Evolutionary conservation across 1,140 invertebrate species (phyloP).

Genomic region (Drosophila sucinea): DNA sequence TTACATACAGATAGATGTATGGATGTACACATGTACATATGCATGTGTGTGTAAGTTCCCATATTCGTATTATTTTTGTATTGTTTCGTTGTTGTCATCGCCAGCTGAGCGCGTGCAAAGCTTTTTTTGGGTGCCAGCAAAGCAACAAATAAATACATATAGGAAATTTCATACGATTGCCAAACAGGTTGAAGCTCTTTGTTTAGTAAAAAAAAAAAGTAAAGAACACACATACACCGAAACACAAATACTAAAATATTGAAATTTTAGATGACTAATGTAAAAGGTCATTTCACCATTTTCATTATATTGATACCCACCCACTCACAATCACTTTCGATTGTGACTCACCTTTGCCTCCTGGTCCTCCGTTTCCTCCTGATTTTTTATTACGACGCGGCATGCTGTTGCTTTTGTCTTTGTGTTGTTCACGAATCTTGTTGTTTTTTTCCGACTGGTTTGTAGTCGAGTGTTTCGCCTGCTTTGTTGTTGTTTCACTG

Average conservation of each 20-base stretch:
- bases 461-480: neutral
- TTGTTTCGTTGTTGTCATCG: slow-evolving; percentile 32
- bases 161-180: slow-evolving; percentile 59
- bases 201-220: slow-evolving; percentile 34
- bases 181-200: slow-evolving; percentile 75
- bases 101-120: slow-evolving; percentile 72
- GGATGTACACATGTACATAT: slow-evolving; percentile 1
- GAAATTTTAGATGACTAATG: slow-evolving; percentile 55
- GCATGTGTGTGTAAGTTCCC: slow-evolving; percentile 30
- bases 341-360: slow-evolving; percentile 77
- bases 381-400: slow-evolving; percentile 79
- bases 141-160: slow-evolving; percentile 61
- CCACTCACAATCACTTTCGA: slow-evolving; percentile 1
- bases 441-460: slow-evolving; percentile 27
- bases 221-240: slow-evolving; percentile 30
- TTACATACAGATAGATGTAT: slow-evolving; percentile 20
- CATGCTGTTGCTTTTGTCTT: slow-evolving; percentile 62
- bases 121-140: slow-evolving; percentile 66
- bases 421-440: slow-evolving; percentile 59
- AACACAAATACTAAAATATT: neutral
- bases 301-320: neutral
- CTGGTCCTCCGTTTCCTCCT: slow-evolving; percentile 22
- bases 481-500: slow-evolving; percentile 25
- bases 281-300: slow-evolving; percentile 38
- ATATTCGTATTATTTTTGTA: slow-evolving; percentile 30